Conservation (phyloP, 2,888 invertebrate genomes). For the Chesias legatella region DNA sequence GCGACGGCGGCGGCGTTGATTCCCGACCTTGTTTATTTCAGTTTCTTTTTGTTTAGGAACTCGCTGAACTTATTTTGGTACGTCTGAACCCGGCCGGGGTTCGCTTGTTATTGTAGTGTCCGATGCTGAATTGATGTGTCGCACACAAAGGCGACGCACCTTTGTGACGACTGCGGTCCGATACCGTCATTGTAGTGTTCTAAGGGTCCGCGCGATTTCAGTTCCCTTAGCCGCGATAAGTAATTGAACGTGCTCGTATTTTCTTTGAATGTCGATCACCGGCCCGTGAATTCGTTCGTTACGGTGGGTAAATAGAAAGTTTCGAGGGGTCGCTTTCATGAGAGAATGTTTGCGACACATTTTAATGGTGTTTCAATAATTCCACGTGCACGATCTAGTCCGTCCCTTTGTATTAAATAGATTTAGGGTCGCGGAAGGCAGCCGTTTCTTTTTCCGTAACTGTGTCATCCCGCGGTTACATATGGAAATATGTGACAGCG, state of each 20-base stretch:
- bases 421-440: constrained; percentile 3
- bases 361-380: constrained; percentile 25
- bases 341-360: constrained; percentile 33
- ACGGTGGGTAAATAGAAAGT: constrained; percentile 47
- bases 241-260: constrained; percentile 60
- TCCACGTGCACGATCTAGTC: constrained; percentile 8
- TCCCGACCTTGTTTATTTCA: constrained; percentile 81
- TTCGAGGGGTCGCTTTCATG: constrained; percentile 39
- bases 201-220: constrained; percentile 46
- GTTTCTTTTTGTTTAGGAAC: constrained; percentile 80
- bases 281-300: constrained; percentile 54
- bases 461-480: constrained; percentile 14
- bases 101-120: constrained; percentile 55
- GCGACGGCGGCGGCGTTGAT: constrained; percentile 78
- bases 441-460: constrained; percentile 12
- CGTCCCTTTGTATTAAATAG: constrained; percentile 7
- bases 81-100: constrained; percentile 59
- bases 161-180: constrained; percentile 40
- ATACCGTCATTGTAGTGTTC: constrained; percentile 54
- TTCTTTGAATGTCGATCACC: constrained; percentile 54
- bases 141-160: constrained; percentile 42
- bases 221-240: constrained; percentile 52
- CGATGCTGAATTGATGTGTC: constrained; percentile 47
- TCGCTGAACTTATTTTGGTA: constrained; percentile 75
- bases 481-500: constrained; percentile 42